These are phyloP conservation scores for Tupaia tana DNA, from an alignment of 2,113 vertebrate species.

Conservation along the genomic window DNA sequence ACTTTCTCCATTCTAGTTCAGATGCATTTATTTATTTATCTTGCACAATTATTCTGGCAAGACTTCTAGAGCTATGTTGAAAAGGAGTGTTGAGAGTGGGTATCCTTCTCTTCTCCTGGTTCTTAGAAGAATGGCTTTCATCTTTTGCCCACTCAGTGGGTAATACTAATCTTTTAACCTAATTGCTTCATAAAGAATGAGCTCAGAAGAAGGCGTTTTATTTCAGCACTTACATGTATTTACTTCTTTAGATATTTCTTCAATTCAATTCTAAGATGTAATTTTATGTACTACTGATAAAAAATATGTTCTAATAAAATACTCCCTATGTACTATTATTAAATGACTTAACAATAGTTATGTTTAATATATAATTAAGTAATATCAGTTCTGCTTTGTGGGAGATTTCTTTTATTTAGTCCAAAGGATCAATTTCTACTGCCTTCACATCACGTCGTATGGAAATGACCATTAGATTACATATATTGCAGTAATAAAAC, in stretches of 20 bases:
- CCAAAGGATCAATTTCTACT: not conserved
- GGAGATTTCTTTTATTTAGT: not conserved
- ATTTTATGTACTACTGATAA: not conserved
- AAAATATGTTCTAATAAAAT: not conserved
- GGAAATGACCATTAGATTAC: not conserved
- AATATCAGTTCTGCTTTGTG: not conserved
- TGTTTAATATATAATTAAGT: not conserved
- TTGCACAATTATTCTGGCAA: too few species aligned
- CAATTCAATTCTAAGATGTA: not conserved
- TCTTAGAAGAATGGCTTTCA: too few species aligned
- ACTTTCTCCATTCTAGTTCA: too few species aligned
- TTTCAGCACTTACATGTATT: not conserved
- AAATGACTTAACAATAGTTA: not conserved
- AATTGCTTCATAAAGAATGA: not conserved
- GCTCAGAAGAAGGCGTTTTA: not conserved
- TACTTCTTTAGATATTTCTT: not conserved
- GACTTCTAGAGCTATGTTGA: too few species aligned
- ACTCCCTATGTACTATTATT: not conserved
- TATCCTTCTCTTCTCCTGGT: too few species aligned
- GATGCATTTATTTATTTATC: too few species aligned
- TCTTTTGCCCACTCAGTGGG: not conserved
- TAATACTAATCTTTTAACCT: not conserved
- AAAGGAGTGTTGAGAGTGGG: too few species aligned
- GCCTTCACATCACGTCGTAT: not conserved
- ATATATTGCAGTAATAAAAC: not conserved